Percentiles rank a stretch among this genome's conserved stretches.
Conservation (phyloP, 1,140 invertebrate species). For the Papilio dardanus region DNA sequence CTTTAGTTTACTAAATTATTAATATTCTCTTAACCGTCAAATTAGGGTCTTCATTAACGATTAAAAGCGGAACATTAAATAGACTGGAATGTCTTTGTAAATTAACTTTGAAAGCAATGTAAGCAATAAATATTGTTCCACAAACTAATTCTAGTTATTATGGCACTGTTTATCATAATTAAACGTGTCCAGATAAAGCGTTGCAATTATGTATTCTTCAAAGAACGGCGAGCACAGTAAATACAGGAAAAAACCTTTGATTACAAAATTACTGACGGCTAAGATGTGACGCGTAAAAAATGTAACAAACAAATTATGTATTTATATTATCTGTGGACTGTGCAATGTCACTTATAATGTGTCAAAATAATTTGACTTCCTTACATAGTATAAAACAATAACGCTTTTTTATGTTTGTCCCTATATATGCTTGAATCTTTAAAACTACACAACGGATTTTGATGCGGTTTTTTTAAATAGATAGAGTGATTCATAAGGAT, state of each 20-base stretch:
- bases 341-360: too few species aligned
- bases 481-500: too few species aligned
- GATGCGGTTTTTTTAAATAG: too few species aligned
- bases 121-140: conserved; percentile 13
- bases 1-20: too few species aligned
- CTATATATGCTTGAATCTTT: too few species aligned
- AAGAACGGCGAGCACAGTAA: conserved; percentile 12
- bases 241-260: conserved; percentile 31
- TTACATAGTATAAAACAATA: too few species aligned
- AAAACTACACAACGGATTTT: too few species aligned
- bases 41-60: too few species aligned
- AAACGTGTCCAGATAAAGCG: conserved; percentile 31
- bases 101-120: background rate
- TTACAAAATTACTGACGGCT: conserved; percentile 14
- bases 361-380: too few species aligned
- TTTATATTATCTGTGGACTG: background rate
- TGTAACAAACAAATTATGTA: background rate
- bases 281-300: background rate
- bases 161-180: conserved; percentile 15
- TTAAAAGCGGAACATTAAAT: background rate
- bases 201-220: conserved; percentile 27
- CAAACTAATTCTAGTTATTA: background rate
- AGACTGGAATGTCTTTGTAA: background rate
- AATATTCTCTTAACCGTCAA: too few species aligned
- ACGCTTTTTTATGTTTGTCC: too few species aligned